A percentile compares a stretch with the other conserved stretches of the same genome.
Evolutionary conservation across 1,140 invertebrate species (phyloP).

Genomic region (Campodea augens): DNA sequence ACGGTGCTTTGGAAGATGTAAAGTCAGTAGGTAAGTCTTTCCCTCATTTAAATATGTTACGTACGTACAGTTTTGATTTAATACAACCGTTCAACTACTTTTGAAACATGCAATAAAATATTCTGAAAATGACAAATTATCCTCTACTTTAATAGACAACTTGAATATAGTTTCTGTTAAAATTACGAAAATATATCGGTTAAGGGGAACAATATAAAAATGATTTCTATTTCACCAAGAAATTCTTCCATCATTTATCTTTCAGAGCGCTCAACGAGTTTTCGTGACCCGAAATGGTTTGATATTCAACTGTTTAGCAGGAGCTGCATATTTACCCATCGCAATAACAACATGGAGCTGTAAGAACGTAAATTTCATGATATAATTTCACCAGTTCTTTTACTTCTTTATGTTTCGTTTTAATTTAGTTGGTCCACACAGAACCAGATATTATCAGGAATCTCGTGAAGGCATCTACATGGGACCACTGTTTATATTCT

Average conservation of each 20-base stretch:
- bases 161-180: no score
- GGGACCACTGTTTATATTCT: slow-evolving; percentile 59
- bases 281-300: slow-evolving; percentile 58
- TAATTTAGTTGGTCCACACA: slow-evolving; percentile 48
- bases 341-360: slow-evolving; percentile 57
- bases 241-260: no score
- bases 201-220: background rate
- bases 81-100: no score
- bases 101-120: no score
- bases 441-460: slow-evolving; percentile 80
- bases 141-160: no score
- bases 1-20: no score
- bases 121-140: no score
- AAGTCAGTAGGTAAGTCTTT: no score
- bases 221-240: slow-evolving; percentile 25
- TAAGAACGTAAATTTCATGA: slow-evolving; percentile 29
- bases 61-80: no score
- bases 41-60: no score
- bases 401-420: slow-evolving; percentile 2
- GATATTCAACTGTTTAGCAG: slow-evolving; percentile 55
- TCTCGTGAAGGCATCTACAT: slow-evolving; percentile 67
- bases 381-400: no score
- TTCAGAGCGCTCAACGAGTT: slow-evolving; percentile 47
- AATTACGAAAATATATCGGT: background rate
- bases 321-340: slow-evolving; percentile 58